phyloP scores from a whole-genome alignment of 2,113 vertebrate species.

The Phalacrocorax pelagicus region DNA sequence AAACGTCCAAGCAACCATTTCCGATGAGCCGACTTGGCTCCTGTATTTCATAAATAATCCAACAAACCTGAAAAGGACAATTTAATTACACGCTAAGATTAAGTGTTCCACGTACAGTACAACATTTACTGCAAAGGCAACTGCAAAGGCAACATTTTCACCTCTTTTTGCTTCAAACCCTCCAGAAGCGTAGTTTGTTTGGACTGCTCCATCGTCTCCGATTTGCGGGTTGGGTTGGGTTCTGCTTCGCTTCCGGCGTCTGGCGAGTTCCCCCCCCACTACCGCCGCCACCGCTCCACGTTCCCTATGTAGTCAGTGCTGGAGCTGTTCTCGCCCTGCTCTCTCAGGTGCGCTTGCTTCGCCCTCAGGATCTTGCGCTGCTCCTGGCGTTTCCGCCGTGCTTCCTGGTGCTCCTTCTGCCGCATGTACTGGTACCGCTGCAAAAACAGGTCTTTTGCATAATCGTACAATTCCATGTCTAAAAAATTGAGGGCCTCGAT shows the following conservation, averaged over 20 bases:
- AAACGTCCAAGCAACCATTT: slow-evolving; percentile 58
- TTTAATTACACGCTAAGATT: slow-evolving; percentile 67
- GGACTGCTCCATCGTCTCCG: neutral
- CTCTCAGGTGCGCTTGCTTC: slow-evolving; percentile 51
- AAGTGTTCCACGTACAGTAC: slow-evolving; percentile 69
- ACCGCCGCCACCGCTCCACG: slow-evolving; percentile 92
- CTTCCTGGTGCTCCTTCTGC: slow-evolving; percentile 92
- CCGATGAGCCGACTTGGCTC: slow-evolving; percentile 35
- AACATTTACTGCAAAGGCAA: slow-evolving; percentile 78
- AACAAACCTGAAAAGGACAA: slow-evolving; percentile 56
- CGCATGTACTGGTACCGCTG: slow-evolving; percentile 94
- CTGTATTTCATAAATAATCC: slow-evolving; percentile 60
- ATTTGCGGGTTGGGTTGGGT: neutral
- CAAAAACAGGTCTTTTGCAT: slow-evolving; percentile 93
- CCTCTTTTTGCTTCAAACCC: slow-evolving; percentile 59
- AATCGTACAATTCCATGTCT: slow-evolving; percentile 94
- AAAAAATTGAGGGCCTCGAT: slow-evolving; percentile 92
- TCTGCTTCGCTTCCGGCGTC: neutral
- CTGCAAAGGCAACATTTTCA: slow-evolving; percentile 77
- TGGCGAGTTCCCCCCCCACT: neutral
- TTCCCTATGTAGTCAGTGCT: slow-evolving; percentile 88
- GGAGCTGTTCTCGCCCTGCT: slow-evolving; percentile 52
- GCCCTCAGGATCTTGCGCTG: slow-evolving; percentile 80
- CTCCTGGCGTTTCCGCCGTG: slow-evolving; percentile 87
- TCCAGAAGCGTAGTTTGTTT: slow-evolving; percentile 36